Conservation (phyloP, 1,140 invertebrate species). For the Ctenoplectra terminalis region DNA sequence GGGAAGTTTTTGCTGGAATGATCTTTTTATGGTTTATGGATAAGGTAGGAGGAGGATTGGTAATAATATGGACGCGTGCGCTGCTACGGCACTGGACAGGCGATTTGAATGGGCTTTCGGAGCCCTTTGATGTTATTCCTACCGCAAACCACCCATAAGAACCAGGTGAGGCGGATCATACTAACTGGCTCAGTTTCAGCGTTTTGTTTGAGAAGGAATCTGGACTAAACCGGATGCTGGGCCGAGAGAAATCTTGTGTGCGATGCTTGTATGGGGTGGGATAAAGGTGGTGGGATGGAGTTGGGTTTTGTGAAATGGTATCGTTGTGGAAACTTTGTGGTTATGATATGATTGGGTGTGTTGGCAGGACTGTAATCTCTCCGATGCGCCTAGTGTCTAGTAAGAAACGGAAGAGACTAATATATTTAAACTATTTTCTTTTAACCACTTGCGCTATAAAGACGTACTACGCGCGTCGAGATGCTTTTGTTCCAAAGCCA, state of each 20-base stretch:
- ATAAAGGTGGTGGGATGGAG: not conserved
- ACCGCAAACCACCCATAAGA: not conserved
- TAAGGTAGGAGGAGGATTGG: not conserved
- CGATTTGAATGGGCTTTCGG: constrained; percentile 43
- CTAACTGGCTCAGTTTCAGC: not conserved
- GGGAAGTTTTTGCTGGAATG: not conserved
- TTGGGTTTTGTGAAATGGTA: too few species aligned
- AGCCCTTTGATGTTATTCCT: constrained; percentile 53
- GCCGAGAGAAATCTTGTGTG: not conserved
- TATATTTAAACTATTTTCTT: too few species aligned
- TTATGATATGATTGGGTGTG: too few species aligned
- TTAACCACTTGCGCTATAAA: too few species aligned
- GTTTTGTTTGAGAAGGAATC: constrained; percentile 18
- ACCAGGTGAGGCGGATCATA: constrained; percentile 13
- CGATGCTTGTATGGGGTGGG: too few species aligned
- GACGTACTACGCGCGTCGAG: too few species aligned
- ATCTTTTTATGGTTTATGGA: constrained; percentile 34
- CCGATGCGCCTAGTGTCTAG: too few species aligned
- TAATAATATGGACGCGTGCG: not conserved
- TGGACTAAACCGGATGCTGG: not conserved
- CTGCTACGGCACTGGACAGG: not conserved
- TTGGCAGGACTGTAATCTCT: too few species aligned
- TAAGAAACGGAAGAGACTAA: too few species aligned
- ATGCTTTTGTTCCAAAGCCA: too few species aligned
- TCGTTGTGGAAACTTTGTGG: too few species aligned